Percentiles rank a stretch among this genome's conserved stretches.
phyloP scores from a whole-genome alignment of 2,888 invertebrate genomes.

The Sinotaia quadrata region DNA sequence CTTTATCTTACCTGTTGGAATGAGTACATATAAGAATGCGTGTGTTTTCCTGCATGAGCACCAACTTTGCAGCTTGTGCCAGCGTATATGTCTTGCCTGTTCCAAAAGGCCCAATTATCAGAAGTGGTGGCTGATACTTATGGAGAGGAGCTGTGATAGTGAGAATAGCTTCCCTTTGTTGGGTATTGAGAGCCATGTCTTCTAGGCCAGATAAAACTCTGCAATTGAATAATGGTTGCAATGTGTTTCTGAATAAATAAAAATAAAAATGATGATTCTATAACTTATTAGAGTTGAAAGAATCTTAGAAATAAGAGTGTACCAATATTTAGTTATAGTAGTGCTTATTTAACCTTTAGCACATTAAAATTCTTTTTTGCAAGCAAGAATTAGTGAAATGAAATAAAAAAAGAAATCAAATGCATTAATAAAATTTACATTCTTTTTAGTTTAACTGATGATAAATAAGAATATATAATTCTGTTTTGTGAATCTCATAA shows the following conservation, averaged over 20 bases:
- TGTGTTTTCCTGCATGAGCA: conserved; percentile 78
- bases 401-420: too few relatives aligned
- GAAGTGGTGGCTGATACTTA: conserved; percentile 59
- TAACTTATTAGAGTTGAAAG: too few relatives aligned
- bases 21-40: conserved; percentile 87
- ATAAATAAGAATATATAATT: too few relatives aligned
- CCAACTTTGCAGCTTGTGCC: conserved; percentile 81
- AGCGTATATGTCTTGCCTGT: conserved; percentile 90
- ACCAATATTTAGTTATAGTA: too few relatives aligned
- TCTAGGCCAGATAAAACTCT: conserved; percentile 69
- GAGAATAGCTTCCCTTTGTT: conserved; percentile 86
- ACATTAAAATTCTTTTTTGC: too few relatives aligned
- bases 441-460: too few relatives aligned
- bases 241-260: background rate
- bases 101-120: conserved; percentile 80
- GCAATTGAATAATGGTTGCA: background rate
- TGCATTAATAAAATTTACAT: too few relatives aligned
- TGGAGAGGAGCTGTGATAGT: conserved; percentile 40
- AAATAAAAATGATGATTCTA: background rate
- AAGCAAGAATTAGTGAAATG: too few relatives aligned
- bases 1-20: conserved; percentile 81
- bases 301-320: too few relatives aligned
- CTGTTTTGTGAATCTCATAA: too few relatives aligned
- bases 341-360: too few relatives aligned
- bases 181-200: conserved; percentile 80